Percentiles rank a stretch among this genome's conserved stretches.
Evolutionary conservation across 2,113 vertebrate species (phyloP).

Genomic region (Physeter macrocephalus): DNA sequence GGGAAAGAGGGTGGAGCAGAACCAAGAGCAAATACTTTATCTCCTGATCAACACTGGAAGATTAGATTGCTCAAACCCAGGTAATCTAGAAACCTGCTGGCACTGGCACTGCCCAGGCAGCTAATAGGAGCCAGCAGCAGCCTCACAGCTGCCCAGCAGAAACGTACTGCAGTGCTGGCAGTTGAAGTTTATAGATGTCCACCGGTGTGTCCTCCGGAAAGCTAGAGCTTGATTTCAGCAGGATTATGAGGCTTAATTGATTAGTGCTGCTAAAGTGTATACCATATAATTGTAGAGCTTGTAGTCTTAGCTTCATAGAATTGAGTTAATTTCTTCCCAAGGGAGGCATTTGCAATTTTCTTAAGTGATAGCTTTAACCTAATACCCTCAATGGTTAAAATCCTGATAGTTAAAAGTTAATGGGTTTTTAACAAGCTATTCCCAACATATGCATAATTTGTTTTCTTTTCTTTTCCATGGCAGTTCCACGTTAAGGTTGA

Average conservation of each 20-base stretch:
- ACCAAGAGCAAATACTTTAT: not conserved
- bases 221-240: not conserved
- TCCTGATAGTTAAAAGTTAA: conserved; percentile 53
- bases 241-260: conserved; percentile 36
- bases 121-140: not conserved
- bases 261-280: not conserved
- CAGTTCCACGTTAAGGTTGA: not conserved
- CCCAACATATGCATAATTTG: conserved; percentile 18
- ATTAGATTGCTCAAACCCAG: not conserved
- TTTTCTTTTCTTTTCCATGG: not conserved
- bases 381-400: conserved; percentile 52
- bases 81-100: not conserved
- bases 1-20: not conserved
- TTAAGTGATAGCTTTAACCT: conserved; percentile 62
- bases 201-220: not conserved
- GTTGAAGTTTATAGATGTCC: not conserved
- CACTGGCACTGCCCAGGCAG: not conserved
- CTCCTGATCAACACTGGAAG: not conserved
- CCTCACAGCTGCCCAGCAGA: not conserved
- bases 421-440: conserved; percentile 48
- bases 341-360: conserved; percentile 51
- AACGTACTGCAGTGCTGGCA: not conserved
- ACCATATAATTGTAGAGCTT: not conserved
- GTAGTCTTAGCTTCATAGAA: conserved; percentile 22
- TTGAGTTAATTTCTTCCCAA: conserved; percentile 46